Base-by-base conservation (phyloP, 2,113 vertebrate genomes). In the Steatornis caripensis region DNA sequence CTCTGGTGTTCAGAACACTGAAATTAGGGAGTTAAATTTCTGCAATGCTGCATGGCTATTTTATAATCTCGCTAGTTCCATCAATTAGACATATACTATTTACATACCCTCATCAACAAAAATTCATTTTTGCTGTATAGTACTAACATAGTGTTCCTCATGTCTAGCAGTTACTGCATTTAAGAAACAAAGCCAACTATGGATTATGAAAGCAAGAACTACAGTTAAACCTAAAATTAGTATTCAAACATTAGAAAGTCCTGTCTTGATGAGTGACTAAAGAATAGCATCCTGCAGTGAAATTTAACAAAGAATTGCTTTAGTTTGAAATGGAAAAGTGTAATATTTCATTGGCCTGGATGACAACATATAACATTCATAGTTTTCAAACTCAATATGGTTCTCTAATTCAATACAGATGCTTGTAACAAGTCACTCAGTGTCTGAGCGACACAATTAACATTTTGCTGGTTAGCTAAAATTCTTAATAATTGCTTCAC, bases 341-440 rank as follows among this genome's bases (percentile, higher is more conserved):
- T 26, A 85, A 53, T 80, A 93, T 87, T 70, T 92, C 54, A 84
- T 46, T 90, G 62, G 29, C 18, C 62, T 84, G 54, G 32, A 90
- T 0, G 1, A 77, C 29, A 92, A 57, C 9, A 84, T 74, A 69
- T 36, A 90, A 72, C 85, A 95, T 89, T 87, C 39, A 74, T 70
- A 37, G n/a, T 58, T 76, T 91, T 91, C 84, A 90, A 87, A 69
- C 48, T 49, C 58, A 91, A 2, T 90, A 54, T 54, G 49, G 27
- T 66, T 94, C 78, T 83, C 37, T 94, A 94, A 96, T 90, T 91
- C 64, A 88, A 83, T 80, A 77, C 82, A 96, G 58, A 90, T 88
- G 85, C 29, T 74, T 54, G 20, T 62, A 93, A 94, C 68, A 94
- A 91, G 41, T 80, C 58, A 80, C 9, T 66, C 78, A 83, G 49